A percentile compares a stretch with the other conserved stretches of the same genome.
Conservation (phyloP, 2,888 invertebrate genomes). For the Isoperla grammatica region DNA sequence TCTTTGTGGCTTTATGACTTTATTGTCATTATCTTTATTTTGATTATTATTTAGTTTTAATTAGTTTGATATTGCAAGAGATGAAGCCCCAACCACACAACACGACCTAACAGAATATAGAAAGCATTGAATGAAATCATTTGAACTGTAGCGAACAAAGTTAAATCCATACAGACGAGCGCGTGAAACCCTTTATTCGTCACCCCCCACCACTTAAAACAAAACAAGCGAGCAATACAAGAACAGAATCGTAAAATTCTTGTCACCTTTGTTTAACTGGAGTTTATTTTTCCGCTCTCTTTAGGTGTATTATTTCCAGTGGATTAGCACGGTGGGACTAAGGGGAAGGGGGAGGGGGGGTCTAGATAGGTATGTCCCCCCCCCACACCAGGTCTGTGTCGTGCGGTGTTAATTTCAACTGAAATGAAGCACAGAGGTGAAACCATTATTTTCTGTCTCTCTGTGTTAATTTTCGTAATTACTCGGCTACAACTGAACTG, state of each 20-base stretch:
- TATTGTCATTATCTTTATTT: no score
- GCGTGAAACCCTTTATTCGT: no score
- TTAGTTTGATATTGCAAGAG: no score
- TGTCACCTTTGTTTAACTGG: neutral
- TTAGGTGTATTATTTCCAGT: neutral
- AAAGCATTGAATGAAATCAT: no score
- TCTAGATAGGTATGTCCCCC: neutral
- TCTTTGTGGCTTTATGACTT: no score
- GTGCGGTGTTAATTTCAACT: conserved; percentile 19
- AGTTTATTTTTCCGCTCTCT: neutral
- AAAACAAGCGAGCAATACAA: no score
- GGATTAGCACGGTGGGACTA: neutral
- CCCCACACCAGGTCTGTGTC: neutral
- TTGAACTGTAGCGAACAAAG: no score
- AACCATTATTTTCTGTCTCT: conserved; percentile 15
- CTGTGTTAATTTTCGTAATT: conserved; percentile 13
- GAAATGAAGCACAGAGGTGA: neutral
- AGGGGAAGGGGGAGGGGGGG: neutral
- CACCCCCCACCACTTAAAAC: no score
- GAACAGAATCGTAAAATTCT: neutral
- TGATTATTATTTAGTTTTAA: no score
- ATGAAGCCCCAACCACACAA: no score
- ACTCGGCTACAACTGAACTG: conserved; percentile 1
- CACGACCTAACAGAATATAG: no score
- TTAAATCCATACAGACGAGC: no score